Evolutionary conservation across 2,797 vertebrate species (phyloP).

Genomic region (Chelmon rostratus): DNA sequence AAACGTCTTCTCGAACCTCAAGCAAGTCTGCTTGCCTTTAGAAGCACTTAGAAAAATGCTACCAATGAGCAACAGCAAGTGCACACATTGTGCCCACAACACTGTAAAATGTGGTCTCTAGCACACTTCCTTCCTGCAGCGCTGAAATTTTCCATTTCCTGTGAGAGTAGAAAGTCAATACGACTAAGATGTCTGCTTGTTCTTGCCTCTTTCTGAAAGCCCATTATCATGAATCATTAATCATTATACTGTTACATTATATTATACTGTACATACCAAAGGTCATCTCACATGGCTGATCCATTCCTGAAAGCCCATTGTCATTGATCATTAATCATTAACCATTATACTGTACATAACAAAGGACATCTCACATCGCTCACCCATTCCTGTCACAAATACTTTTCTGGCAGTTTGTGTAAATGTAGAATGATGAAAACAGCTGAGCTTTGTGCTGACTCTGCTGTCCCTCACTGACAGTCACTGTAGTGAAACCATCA

Average conservation of each 20-base stretch:
- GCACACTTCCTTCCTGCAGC: constrained; percentile 19
- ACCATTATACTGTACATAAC: constrained; percentile 8
- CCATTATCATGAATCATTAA: constrained; percentile 58
- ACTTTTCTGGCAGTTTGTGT: background rate
- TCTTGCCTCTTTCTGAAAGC: constrained; percentile 18
- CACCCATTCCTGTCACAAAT: constrained; percentile 30
- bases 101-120: background rate
- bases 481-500: background rate
- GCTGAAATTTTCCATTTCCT: constrained; percentile 12
- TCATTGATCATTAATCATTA: constrained; percentile 54
- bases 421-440: background rate
- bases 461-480: background rate
- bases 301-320: constrained; percentile 40
- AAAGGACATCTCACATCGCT: constrained; percentile 41
- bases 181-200: constrained; percentile 9
- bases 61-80: background rate
- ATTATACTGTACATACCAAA: constrained; percentile 33
- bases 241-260: constrained; percentile 9
- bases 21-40: too few species aligned
- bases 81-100: background rate
- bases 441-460: background rate
- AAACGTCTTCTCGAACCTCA: too few species aligned
- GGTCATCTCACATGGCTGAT: constrained; percentile 27
- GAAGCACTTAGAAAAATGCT: too few species aligned
- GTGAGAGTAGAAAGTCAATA: constrained; percentile 30